phyloP scores from a whole-genome alignment of 2,797 vertebrate species.

The Oceanodroma leucorhoa region DNA sequence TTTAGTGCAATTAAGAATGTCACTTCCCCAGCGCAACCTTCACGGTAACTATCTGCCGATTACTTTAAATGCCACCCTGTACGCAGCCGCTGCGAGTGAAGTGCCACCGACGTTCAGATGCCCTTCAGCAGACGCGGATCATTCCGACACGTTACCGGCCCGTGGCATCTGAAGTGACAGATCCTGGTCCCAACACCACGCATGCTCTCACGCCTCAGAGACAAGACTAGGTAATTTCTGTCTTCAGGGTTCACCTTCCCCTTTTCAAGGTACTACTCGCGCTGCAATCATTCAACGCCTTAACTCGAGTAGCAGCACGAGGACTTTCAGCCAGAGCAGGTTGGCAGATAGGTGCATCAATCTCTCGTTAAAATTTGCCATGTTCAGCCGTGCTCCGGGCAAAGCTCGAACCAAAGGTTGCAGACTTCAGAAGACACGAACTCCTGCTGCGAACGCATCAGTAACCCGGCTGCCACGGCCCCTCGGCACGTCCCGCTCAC shows the following conservation, averaged over 20 bases:
- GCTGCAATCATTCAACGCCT: rapidly evolving
- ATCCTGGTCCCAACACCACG: rapidly evolving
- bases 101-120: rapidly evolving
- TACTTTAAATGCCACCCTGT: not conserved
- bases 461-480: rapidly evolving
- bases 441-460: rapidly evolving
- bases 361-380: not conserved
- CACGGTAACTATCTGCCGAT: not conserved
- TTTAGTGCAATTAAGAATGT: not conserved
- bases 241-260: not conserved
- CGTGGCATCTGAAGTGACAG: rapidly evolving
- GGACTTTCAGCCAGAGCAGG: not conserved
- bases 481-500: rapidly evolving
- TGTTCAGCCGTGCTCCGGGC: rapidly evolving
- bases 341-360: not conserved
- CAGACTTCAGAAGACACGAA: not conserved
- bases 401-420: rapidly evolving
- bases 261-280: not conserved
- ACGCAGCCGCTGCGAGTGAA: rapidly evolving
- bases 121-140: not conserved
- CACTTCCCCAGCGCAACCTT: not conserved
- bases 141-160: rapidly evolving
- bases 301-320: rapidly evolving
- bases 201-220: rapidly evolving
- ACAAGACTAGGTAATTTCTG: rapidly evolving